These are phyloP conservation scores for Oscheius sp. DNA, from an alignment of 2,888 invertebrate species.

Conservation along the genomic window DNA sequence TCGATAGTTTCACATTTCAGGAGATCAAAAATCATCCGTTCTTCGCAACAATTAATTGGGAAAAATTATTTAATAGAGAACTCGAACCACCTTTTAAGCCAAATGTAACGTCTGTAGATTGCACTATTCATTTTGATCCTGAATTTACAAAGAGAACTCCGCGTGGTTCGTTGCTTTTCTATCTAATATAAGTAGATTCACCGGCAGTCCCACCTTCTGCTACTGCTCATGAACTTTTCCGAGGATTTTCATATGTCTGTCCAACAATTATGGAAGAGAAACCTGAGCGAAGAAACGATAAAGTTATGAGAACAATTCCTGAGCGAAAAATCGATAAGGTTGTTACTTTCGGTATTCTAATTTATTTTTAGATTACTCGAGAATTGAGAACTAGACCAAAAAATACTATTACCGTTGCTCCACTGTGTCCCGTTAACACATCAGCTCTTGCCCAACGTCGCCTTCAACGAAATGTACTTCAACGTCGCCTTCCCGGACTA, in stretches of 20 bases:
- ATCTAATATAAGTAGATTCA: constrained; percentile 80
- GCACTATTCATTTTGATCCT: constrained; percentile 94
- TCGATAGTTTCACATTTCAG: too few species aligned
- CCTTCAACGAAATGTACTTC: constrained; percentile 32
- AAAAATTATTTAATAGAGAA: constrained; percentile 70
- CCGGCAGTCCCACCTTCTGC: constrained; percentile 96
- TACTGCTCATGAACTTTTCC: constrained; percentile 96
- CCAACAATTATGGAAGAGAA: constrained; percentile 81
- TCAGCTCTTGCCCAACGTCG: constrained; percentile 91
- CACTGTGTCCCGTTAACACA: constrained; percentile 78
- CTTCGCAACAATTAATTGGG: constrained; percentile 93
- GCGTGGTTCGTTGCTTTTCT: constrained; percentile 78
- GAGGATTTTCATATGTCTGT: constrained; percentile 97
- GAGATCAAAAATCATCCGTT: constrained; percentile 93
- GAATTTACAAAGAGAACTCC: constrained; percentile 98
- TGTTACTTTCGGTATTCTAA: too few species aligned
- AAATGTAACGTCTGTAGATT: constrained; percentile 88
- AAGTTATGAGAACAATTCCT: too few species aligned
- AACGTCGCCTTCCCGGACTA: neutral
- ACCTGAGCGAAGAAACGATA: too few species aligned
- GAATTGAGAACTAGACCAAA: constrained; percentile 83
- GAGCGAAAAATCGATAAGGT: too few species aligned
- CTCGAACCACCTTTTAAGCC: constrained; percentile 95
- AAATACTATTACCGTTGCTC: constrained; percentile 76
- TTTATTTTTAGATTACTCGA: constrained; percentile 77